Evolutionary conservation across 1,140 invertebrate genomes (phyloP).

Genomic region (Psix sp.): DNA sequence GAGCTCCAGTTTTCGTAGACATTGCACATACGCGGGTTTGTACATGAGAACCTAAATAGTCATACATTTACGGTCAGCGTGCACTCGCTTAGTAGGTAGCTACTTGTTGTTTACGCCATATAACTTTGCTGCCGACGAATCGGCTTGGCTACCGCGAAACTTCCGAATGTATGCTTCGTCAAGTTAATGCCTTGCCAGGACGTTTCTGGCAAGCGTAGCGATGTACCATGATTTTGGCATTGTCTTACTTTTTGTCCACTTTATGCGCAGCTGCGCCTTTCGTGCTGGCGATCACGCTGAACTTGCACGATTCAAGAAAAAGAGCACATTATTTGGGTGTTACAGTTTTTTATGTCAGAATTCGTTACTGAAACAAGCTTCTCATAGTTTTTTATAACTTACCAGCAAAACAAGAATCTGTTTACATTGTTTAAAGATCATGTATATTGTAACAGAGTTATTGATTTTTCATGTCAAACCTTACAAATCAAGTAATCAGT

Average conservation of each 20-base stretch:
- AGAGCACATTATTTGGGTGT: no score
- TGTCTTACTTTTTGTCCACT: constrained; percentile 42
- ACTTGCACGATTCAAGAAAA: no score
- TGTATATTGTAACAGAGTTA: no score
- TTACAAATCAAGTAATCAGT: no score
- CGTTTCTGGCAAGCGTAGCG: constrained; percentile 33
- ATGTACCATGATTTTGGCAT: constrained; percentile 38
- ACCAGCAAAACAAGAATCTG: no score
- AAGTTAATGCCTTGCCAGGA: constrained; percentile 69
- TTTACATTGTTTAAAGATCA: no score
- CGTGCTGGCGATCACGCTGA: no score
- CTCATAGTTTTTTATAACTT: no score
- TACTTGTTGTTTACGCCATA: constrained; percentile 74
- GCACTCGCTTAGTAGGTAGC: constrained; percentile 63
- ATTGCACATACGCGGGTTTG: constrained; percentile 53
- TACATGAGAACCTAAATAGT: constrained; percentile 59
- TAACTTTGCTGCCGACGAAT: constrained; percentile 71
- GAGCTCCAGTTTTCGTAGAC: constrained; percentile 69
- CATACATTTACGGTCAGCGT: constrained; percentile 60
- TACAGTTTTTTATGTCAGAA: no score
- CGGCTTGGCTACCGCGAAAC: constrained; percentile 66
- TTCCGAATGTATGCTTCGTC: constrained; percentile 70
- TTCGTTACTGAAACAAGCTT: no score
- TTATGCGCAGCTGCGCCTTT: constrained; percentile 24
- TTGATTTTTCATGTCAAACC: no score